Conservation (phyloP, 2,888 invertebrate species). For the Odontocolon sp. region DNA sequence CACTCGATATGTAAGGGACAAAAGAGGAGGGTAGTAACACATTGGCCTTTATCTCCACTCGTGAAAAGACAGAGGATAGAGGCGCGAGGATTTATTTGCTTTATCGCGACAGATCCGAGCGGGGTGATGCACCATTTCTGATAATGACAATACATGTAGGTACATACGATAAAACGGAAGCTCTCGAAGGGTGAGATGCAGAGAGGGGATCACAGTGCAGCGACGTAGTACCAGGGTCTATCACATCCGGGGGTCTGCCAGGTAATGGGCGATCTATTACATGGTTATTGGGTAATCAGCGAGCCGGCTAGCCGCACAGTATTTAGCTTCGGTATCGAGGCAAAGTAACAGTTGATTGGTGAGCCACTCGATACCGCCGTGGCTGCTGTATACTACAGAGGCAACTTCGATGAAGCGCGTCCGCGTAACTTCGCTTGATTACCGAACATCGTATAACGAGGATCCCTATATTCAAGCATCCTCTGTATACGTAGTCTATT, state of each 20-base stretch:
- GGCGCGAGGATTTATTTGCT: slow-evolving; percentile 49
- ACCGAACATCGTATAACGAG: slow-evolving; percentile 48
- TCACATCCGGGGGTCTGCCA: slow-evolving; percentile 49
- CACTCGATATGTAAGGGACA: no score
- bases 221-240: slow-evolving; percentile 31
- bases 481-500: background rate
- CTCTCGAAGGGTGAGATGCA: slow-evolving; percentile 30
- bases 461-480: slow-evolving; percentile 26
- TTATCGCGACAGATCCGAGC: slow-evolving; percentile 45
- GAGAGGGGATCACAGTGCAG: slow-evolving; percentile 11
- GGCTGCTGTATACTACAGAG: slow-evolving; percentile 5
- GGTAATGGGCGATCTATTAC: slow-evolving; percentile 65
- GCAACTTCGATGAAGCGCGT: slow-evolving; percentile 29
- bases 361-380: slow-evolving; percentile 57
- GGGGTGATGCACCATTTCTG: slow-evolving; percentile 43
- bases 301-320: slow-evolving; percentile 56
- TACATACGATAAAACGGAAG: slow-evolving; percentile 59
- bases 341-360: slow-evolving; percentile 68
- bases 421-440: slow-evolving; percentile 57
- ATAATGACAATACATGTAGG: slow-evolving; percentile 59
- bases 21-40: no score
- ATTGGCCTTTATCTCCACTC: no score
- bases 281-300: slow-evolving; percentile 65
- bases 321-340: slow-evolving; percentile 63
- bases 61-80: no score